Conservation (phyloP, 2,888 invertebrate species). For the Tuta absoluta region DNA sequence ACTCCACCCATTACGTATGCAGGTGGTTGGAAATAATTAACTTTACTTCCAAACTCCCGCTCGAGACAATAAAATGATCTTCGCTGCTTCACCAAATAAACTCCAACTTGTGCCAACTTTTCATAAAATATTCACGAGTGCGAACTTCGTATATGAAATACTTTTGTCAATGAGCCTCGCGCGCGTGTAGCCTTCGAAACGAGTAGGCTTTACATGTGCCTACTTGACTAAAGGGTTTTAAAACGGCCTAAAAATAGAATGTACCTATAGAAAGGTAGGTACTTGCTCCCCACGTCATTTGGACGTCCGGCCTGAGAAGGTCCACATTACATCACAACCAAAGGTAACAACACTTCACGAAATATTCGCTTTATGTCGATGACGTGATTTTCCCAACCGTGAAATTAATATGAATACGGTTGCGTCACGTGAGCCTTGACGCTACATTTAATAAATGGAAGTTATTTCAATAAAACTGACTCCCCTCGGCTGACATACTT, state of each 20-base stretch:
- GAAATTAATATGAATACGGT: not conserved
- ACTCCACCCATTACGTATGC: slow-evolving; percentile 14
- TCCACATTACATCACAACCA: slow-evolving; percentile 49
- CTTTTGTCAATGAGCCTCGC: slow-evolving; percentile 47
- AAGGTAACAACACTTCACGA: slow-evolving; percentile 35
- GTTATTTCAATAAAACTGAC: slow-evolving; percentile 13
- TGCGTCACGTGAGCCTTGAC: slow-evolving; percentile 1
- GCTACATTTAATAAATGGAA: slow-evolving; percentile 4
- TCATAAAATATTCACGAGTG: slow-evolving; percentile 51
- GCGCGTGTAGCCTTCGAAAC: slow-evolving; percentile 31
- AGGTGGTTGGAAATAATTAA: slow-evolving; percentile 22
- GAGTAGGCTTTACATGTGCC: slow-evolving; percentile 10
- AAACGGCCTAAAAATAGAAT: not conserved
- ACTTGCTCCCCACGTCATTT: slow-evolving; percentile 35
- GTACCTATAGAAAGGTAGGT: not conserved
- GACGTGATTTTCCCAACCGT: slow-evolving; percentile 11
- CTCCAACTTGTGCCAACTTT: slow-evolving; percentile 45
- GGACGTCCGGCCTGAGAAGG: slow-evolving; percentile 49
- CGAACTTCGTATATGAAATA: slow-evolving; percentile 53
- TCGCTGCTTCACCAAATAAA: slow-evolving; percentile 43
- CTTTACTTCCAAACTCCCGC: slow-evolving; percentile 31
- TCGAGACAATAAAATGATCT: slow-evolving; percentile 43
- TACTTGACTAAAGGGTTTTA: slow-evolving; percentile 28
- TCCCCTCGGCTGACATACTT: not conserved
- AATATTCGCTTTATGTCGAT: not conserved